Evolutionary conservation across 2,888 invertebrate genomes (phyloP).

Genomic region (Capitulum mitella): DNA sequence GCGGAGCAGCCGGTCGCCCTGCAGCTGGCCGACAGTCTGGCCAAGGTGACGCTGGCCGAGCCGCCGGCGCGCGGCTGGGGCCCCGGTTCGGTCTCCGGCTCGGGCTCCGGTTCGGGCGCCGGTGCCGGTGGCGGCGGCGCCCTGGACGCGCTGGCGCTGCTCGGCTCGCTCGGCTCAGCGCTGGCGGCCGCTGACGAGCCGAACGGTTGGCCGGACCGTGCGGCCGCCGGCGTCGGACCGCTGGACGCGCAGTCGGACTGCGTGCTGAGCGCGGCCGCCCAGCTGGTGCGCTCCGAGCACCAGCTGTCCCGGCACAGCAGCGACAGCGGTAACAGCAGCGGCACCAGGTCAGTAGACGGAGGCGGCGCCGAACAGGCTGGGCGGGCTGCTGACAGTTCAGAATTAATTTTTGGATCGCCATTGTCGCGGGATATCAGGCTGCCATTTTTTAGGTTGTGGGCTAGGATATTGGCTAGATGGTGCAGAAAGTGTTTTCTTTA

Average conservation of each 20-base stretch:
- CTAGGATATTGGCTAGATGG: too few relatives aligned
- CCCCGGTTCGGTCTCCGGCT: background rate
- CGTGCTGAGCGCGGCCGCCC: slow-evolving; percentile 18
- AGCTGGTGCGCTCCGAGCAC: background rate
- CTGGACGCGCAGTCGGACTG: background rate
- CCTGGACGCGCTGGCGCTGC: background rate
- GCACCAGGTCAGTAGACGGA: slow-evolving; percentile 18
- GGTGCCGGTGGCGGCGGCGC: background rate
- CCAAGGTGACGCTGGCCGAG: background rate
- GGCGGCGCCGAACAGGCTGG: background rate
- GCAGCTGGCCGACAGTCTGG: background rate
- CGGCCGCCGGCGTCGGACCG: background rate
- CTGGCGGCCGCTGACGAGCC: background rate
- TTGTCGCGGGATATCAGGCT: too few relatives aligned
- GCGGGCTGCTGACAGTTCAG: too few relatives aligned
- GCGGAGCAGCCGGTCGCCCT: too few relatives aligned
- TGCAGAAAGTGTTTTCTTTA: too few relatives aligned
- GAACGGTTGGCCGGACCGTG: background rate
- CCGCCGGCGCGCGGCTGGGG: background rate
- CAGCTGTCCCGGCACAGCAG: slow-evolving; percentile 19
- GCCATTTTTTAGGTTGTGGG: too few relatives aligned
- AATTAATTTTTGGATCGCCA: too few relatives aligned
- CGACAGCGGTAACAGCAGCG: slow-evolving; percentile 19
- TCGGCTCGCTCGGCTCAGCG: background rate
- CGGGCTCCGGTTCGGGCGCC: background rate